Evolutionary conservation across 2,113 vertebrate genomes (phyloP), one percentile per base, ranked within the genome.

Genomic region (Hiodon tergisus): DNA sequence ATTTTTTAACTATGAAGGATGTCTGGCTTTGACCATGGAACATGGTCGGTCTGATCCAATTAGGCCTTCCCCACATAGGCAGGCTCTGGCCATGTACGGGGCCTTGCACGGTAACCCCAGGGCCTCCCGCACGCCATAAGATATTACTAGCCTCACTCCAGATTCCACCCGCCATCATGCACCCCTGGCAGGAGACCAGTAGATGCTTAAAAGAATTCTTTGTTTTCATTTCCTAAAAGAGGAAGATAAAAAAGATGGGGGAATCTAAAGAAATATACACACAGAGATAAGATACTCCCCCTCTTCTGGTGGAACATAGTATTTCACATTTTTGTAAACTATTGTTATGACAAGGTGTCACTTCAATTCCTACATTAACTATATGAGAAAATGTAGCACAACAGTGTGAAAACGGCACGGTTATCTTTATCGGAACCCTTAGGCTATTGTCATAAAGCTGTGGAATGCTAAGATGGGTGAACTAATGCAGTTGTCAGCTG

Each of bases 371-470:
- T 88, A 92, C 90, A 93, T 93, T 94, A 96, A 91, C 94, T 89
- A 90, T 89, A 93, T 89, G 93, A 95, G 94, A 93, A 94, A 92
- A 93, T 94, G 89, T 91, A 92, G 95, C 92, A 94, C 92, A 93
- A 93, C 91, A 87, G 84, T 81, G 84, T 87, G 88, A 91, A 90
- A 91, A 89, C 85, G 92, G 90, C 90, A 85, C 88, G 88, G 91
- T 93, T 93, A 93, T 96, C 95, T 97, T 94, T 96, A 95, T 95
- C 93, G 94, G 93, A 92, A 87, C 92, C 96, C 95, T 94, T 92
- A 95, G 96, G 96, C 95, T 96, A 96, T 95, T 98, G 95, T 97
- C 96, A 96, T 92, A 90, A 95, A 93, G 91, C 94, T 93, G 92
- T 94, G 94, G 93, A 88, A 91, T 87, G 83, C 88, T 89, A 93